These are phyloP conservation scores for Dryobota labecula DNA, from an alignment of 2,888 invertebrate species.

Conservation along the genomic window DNA sequence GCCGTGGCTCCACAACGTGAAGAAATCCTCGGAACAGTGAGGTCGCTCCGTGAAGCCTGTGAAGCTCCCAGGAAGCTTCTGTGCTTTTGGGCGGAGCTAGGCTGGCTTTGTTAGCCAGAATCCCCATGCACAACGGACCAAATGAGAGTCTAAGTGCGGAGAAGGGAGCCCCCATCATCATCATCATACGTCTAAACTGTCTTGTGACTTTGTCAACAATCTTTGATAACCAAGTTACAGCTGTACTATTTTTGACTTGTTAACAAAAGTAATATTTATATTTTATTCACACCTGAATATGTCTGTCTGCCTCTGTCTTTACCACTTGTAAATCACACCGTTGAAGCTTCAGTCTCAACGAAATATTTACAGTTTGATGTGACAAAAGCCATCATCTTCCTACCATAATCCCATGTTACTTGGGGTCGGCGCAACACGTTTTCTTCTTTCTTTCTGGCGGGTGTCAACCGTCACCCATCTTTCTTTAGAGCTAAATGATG, in stretches of 20 bases:
- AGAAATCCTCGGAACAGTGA: no score
- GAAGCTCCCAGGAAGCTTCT: no score
- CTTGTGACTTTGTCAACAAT: background rate
- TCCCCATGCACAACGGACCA: no score
- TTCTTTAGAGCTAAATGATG: background rate
- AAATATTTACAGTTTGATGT: background rate
- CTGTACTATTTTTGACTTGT: background rate
- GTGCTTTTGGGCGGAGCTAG: no score
- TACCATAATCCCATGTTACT: fast-evolving
- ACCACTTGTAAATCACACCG: background rate
- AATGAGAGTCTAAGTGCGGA: no score
- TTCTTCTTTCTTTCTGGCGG: no score
- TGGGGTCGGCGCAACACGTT: no score
- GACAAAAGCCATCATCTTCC: background rate
- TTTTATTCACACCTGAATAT: background rate
- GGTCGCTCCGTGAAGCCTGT: no score
- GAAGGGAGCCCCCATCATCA: no score
- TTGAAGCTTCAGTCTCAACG: background rate
- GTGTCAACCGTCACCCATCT: background rate
- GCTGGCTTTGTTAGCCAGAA: no score
- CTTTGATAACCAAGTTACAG: background rate
- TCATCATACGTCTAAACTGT: no score
- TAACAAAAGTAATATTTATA: background rate
- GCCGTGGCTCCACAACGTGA: no score
- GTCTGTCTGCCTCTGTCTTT: background rate